Percentiles rank a stretch among this genome's conserved stretches.
phyloP scores from a whole-genome alignment of 2,113 vertebrate genomes.

The Pyrgilauda ruficollis region DNA sequence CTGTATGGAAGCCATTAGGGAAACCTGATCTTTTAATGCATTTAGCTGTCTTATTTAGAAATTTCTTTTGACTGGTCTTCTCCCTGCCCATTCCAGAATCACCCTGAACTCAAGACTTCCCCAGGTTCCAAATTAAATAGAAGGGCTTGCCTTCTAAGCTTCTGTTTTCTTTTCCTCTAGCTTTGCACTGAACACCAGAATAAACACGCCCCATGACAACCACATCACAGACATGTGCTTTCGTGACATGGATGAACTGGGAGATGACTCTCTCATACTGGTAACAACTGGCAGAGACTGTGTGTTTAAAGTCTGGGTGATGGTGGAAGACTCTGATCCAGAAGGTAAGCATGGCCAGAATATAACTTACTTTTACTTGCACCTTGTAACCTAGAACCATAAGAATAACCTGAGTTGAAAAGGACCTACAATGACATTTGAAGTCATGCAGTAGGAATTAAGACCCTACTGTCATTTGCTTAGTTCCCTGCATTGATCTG shows the following conservation, averaged over 20 bases:
- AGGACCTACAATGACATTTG: not conserved
- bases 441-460: not conserved
- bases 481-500: not conserved
- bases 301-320: conserved; percentile 92
- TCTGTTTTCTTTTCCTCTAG: conserved; percentile 64
- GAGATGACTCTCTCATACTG: conserved; percentile 74
- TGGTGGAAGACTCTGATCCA: conserved; percentile 74
- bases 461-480: not conserved
- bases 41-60: not conserved
- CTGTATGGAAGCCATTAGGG: not conserved
- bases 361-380: accelerated
- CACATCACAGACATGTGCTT: conserved; percentile 87
- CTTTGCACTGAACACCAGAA: conserved; percentile 90
- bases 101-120: not conserved
- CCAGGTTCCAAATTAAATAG: not conserved
- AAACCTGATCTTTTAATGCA: not conserved
- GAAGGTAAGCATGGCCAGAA: conserved; percentile 59
- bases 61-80: not conserved
- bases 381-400: not conserved
- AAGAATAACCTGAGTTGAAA: not conserved
- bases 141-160: not conserved
- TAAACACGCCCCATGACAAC: conserved; percentile 85
- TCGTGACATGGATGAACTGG: conserved; percentile 53
- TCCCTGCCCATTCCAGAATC: not conserved
- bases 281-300: conserved; percentile 86